Conservation (phyloP, 1,140 invertebrate species). For the Cecropterus lyciades region DNA sequence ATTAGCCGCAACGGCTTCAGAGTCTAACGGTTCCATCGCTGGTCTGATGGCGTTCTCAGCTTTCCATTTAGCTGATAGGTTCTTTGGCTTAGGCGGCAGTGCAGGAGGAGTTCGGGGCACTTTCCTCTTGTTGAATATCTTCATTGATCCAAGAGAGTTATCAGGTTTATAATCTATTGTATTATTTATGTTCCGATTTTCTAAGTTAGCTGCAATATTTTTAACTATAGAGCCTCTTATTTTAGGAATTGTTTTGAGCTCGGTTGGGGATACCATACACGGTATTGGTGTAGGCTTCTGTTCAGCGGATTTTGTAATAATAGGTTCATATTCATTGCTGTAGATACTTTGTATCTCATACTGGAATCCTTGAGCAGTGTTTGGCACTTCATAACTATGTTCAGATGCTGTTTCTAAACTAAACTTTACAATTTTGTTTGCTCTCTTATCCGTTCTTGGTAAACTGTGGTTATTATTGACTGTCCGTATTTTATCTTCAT, state of each 20-base stretch:
- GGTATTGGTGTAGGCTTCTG: conserved; percentile 65
- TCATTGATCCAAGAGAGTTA: conserved; percentile 69
- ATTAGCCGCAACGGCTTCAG: conserved; percentile 87
- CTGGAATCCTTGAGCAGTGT: conserved; percentile 80
- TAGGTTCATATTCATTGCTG: conserved; percentile 87
- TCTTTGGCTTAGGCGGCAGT: conserved; percentile 89
- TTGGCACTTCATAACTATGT: conserved; percentile 82
- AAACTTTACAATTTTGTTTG: conserved; percentile 83
- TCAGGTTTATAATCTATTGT: conserved; percentile 61
- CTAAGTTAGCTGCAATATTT: conserved; percentile 86
- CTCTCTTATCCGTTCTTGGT: conserved; percentile 69
- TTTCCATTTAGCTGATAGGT: conserved; percentile 86
- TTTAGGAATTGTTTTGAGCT: conserved; percentile 64
- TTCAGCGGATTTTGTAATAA: conserved; percentile 83
- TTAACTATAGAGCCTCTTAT: conserved; percentile 80
- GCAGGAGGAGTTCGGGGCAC: conserved; percentile 87
- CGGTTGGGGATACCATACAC: conserved; percentile 49
- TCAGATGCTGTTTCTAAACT: conserved; percentile 82
- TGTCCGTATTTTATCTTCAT: conserved; percentile 78
- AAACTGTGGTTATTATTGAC: conserved; percentile 67
- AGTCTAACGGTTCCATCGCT: conserved; percentile 80
- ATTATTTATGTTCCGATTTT: conserved; percentile 83
- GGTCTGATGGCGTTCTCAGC: conserved; percentile 74
- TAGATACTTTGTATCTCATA: conserved; percentile 87
- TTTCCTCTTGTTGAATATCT: conserved; percentile 84